These are phyloP conservation scores for Cryptocephalus moraei DNA, from an alignment of 2,888 invertebrate genomes.

Conservation along the genomic window DNA sequence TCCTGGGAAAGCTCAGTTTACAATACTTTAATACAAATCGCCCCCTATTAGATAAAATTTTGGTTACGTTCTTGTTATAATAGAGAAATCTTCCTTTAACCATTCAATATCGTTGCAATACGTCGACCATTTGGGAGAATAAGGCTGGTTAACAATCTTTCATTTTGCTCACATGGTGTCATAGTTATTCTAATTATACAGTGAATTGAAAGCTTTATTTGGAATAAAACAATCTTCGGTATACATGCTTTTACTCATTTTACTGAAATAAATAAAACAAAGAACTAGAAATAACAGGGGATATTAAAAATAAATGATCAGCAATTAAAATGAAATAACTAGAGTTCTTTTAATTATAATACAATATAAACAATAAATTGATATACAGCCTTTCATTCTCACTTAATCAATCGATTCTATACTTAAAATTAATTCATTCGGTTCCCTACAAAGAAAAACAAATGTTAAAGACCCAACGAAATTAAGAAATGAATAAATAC, in stretches of 20 bases:
- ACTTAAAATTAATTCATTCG: slow-evolving; percentile 18
- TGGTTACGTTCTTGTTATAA: too few relatives aligned
- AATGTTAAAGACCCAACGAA: slow-evolving; percentile 2
- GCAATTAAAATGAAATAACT: slow-evolving; percentile 23
- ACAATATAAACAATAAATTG: slow-evolving; percentile 35
- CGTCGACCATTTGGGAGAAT: too few relatives aligned
- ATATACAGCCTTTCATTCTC: slow-evolving; percentile 37
- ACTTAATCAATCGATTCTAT: slow-evolving; percentile 22
- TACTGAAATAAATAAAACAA: slow-evolving; percentile 23
- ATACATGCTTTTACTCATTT: slow-evolving; percentile 1
- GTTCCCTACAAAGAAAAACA: slow-evolving; percentile 1
- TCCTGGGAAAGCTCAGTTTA: too few relatives aligned
- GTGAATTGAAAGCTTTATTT: too few relatives aligned
- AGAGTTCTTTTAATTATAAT: slow-evolving; percentile 27
- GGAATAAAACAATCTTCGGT: too few relatives aligned
- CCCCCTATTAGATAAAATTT: too few relatives aligned
- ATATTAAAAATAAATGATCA: slow-evolving; percentile 26
- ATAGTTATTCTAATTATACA: too few relatives aligned
- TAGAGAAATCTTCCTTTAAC: too few relatives aligned
- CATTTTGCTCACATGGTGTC: too few relatives aligned
- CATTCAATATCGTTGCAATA: too few relatives aligned
- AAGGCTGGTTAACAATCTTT: too few relatives aligned
- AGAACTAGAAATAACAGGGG: slow-evolving; percentile 20
- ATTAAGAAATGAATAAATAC: slow-evolving; percentile 13
- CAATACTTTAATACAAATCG: too few relatives aligned